Conservation (phyloP, 2,113 vertebrate species). For the Psittacara wagleri region DNA sequence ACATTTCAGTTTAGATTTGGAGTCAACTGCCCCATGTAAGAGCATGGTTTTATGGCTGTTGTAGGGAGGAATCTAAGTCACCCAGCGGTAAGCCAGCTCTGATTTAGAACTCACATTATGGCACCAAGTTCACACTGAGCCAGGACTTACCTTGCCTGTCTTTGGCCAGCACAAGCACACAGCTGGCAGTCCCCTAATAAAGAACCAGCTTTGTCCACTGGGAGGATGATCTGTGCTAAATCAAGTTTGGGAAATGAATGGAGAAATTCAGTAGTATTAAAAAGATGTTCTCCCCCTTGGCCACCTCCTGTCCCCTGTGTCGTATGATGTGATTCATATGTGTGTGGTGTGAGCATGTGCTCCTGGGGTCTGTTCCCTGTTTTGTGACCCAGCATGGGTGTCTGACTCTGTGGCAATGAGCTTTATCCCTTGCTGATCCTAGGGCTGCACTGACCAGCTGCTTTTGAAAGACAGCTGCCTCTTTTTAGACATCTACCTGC, state of each 20-base stretch:
- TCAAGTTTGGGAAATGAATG: neutral
- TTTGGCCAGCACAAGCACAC: neutral
- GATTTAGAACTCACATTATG: neutral
- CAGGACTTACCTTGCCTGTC: neutral
- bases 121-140: neutral
- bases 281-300: neutral
- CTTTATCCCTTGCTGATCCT: neutral
- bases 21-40: neutral
- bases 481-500: neutral
- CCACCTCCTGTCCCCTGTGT: neutral
- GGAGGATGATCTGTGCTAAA: neutral
- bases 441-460: neutral
- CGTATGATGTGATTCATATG: neutral
- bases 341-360: neutral
- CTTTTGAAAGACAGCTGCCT: neutral
- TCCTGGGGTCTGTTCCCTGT: neutral
- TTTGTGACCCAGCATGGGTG: neutral
- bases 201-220: neutral
- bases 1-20: neutral
- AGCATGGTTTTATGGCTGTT: neutral
- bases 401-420: neutral
- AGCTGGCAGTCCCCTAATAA: neutral
- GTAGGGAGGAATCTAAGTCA: neutral
- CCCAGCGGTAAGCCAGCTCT: neutral
- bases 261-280: neutral